Percentiles rank a stretch among this genome's conserved stretches.
phyloP scores from a whole-genome alignment of 2,888 invertebrate genomes.

The Morpho helenor region DNA sequence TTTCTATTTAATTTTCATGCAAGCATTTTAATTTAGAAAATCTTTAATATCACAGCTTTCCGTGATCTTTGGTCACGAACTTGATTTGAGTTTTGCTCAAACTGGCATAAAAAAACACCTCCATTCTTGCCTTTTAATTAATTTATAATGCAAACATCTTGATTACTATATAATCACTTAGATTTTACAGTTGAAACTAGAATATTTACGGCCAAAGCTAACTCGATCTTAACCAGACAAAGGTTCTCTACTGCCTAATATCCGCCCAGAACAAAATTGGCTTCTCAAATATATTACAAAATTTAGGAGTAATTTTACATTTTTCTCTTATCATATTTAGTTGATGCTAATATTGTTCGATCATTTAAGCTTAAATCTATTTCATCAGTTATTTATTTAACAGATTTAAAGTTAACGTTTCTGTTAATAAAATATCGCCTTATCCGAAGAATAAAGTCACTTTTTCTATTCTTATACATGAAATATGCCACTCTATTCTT shows the following conservation, averaged over 20 bases:
- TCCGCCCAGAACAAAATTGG: constrained; percentile 12
- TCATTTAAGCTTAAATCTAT: not conserved
- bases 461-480: too few species aligned
- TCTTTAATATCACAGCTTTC: constrained; percentile 20
- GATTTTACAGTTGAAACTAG: constrained; percentile 22
- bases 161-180: constrained; percentile 21
- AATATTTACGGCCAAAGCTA: constrained; percentile 1
- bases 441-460: too few species aligned
- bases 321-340: constrained; percentile 5
- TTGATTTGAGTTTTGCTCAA: constrained; percentile 24
- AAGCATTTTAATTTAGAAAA: constrained; percentile 24
- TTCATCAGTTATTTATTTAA: not conserved
- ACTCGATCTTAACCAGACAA: not conserved
- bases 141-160: constrained; percentile 30
- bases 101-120: constrained; percentile 25
- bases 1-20: constrained; percentile 28
- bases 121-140: constrained; percentile 28
- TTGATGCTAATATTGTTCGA: constrained; percentile 10
- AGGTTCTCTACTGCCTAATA: constrained; percentile 6
- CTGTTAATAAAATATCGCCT: too few species aligned
- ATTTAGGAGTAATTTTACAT: constrained; percentile 5
- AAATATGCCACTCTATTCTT: too few species aligned
- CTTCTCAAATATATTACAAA: constrained; percentile 3
- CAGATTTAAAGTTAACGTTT: not conserved
- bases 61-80: constrained; percentile 23